Evolutionary conservation across 2,888 invertebrate species (phyloP).

Genomic region (Polyploca ridens): DNA sequence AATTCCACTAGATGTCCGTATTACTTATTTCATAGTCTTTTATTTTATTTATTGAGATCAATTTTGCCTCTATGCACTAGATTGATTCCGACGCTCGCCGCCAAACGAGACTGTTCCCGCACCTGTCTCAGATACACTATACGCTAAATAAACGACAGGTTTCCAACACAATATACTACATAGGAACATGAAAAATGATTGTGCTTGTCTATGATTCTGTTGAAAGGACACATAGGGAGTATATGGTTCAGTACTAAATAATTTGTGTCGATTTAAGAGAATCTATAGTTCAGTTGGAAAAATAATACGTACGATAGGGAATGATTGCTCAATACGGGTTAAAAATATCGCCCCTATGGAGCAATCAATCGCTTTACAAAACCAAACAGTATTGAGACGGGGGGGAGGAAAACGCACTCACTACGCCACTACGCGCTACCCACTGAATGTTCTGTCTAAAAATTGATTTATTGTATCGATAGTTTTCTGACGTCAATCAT

Average conservation of each 20-base stretch:
- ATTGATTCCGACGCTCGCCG: conserved; percentile 50
- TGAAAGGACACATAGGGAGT: conserved; percentile 31
- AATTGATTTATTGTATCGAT: not conserved
- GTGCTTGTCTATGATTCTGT: conserved; percentile 35
- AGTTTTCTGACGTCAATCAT: not conserved
- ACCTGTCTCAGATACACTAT: conserved; percentile 18
- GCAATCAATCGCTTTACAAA: not conserved
- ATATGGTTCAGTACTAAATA: conserved; percentile 38
- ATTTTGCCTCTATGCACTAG: conserved; percentile 75
- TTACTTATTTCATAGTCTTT: conserved; percentile 70
- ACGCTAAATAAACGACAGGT: conserved; percentile 14
- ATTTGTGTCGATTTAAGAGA: conserved; percentile 35
- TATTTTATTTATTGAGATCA: conserved; percentile 82
- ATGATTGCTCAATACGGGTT: not conserved
- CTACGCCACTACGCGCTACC: not conserved
- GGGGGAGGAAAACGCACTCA: not conserved
- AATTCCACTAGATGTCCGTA: conserved; percentile 80
- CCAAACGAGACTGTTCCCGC: conserved; percentile 38
- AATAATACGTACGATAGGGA: not conserved
- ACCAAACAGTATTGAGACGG: conserved; percentile 4
- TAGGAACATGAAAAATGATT: conserved; percentile 41
- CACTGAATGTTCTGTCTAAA: not conserved
- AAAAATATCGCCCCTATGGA: not conserved
- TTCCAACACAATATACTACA: conserved; percentile 21
- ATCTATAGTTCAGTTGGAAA: conserved; percentile 20